Base-by-base conservation (phyloP, 2,113 vertebrate genomes). In the Bufo bufo region DNA sequence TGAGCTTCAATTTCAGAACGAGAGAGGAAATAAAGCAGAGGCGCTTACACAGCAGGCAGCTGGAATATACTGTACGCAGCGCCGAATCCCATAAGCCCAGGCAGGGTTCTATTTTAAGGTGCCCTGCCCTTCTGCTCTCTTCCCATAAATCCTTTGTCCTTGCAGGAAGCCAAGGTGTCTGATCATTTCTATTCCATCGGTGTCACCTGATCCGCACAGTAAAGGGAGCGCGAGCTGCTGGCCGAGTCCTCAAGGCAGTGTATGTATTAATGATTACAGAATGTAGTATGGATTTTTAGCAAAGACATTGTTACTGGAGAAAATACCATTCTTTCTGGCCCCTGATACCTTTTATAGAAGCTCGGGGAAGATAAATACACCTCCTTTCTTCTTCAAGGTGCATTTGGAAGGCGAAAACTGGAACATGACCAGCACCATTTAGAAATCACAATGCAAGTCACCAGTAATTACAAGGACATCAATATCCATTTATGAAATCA, bases 211-310 rank as follows among this genome's bases (percentile, higher is more conserved):
- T 74, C 63, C 50, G 43, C 52, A n/a, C n/a, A 86, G 58, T 19
- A 59, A 52, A 58, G 23, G 47, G 54, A 87, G 63, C 45, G 16
- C 20, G 47, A 23, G 78, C 86, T 77, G 86, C 86, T 3, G 69
- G 66, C 79, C 86, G 65, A 54, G 33, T 88, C 79, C 79, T 88
- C 80, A 75, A 88, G 86, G 86, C 86, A 63, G 80, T 88, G 86
- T 88, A 88, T 83, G 78, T 75, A 88, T 88, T 83, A 88, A 77
- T 83, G 80, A 82, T 77, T 83, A 88, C 86, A 88, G 8, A 49
- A 77, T 83, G 80, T 75, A 83, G 56, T 88, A 82, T 82, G 61
- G 86, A 83, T 82, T 88, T 88, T 88, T 83, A 87, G 86, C 45
- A 17, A 1, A 82, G 58, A 45, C 66, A 87, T 87, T 82, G 77